phyloP scores from a whole-genome alignment of 2,113 vertebrate species.

The Catagonus wagneri region DNA sequence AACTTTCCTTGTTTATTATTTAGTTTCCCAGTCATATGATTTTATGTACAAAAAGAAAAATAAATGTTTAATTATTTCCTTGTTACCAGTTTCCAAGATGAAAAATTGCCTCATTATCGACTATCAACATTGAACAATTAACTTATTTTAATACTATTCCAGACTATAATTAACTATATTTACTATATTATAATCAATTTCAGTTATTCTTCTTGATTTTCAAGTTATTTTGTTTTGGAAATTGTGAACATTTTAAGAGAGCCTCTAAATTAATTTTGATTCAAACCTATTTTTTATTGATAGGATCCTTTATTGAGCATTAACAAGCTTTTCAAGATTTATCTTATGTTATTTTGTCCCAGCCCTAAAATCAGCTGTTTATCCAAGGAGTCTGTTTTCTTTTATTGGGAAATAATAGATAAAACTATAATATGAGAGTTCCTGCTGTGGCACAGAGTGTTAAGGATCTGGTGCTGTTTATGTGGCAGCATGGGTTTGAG shows the following conservation, averaged over 20 bases:
- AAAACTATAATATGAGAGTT: neutral
- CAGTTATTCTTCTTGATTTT: neutral
- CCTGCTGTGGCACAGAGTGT: no score
- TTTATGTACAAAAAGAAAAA: neutral
- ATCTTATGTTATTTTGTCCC: neutral
- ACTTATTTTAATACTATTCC: neutral
- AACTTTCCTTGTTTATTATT: neutral
- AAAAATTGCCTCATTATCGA: neutral
- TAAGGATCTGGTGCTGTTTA: no score
- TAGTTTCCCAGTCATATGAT: neutral
- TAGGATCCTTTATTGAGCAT: neutral
- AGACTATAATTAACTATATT: neutral
- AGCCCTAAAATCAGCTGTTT: neutral
- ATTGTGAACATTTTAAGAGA: neutral
- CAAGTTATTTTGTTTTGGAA: neutral
- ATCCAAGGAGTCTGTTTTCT: neutral
- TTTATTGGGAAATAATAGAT: neutral
- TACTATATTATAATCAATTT: conserved; percentile 6
- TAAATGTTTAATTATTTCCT: neutral
- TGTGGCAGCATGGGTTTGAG: no score
- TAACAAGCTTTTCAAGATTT: neutral
- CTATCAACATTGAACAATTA: neutral
- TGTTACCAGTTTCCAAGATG: conserved; percentile 26
- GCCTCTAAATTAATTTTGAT: neutral
- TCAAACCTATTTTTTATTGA: neutral